Evolutionary conservation across 2,888 invertebrate genomes (phyloP), one percentile per base, ranked within the genome.

Genomic region (Clunio marinus): DNA sequence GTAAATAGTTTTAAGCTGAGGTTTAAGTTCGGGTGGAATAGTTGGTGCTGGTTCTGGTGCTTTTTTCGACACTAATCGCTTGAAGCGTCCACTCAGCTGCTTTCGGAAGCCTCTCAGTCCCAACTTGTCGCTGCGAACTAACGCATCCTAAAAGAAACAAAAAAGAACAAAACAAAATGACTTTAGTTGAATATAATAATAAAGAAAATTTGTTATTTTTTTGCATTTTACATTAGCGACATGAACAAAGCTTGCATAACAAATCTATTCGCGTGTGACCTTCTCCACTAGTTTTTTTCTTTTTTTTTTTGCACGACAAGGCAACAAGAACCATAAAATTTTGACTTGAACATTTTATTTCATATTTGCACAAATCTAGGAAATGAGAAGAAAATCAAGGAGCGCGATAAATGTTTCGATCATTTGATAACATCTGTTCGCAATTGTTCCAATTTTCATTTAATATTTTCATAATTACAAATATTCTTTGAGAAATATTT

Each of bases 1-100:
- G 80, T 91, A 92, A 76, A 92, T 92, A 77, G 90, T 88, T 81
- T 91, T 91, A 73, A 92, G 84, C 82, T 92, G 91, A 73, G 91
- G 90, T 79, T 89, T 89, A 75, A 91, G 83, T 81, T 91, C 91
- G 70, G 91, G 89, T 74, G 91, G 91, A 82, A 92, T 91, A 79
- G 88, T 87, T 81, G 89, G 89, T 72, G 87, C 85, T 77, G 90
- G 88, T 78, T 88, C 86, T 76, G 86, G 86, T 72, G 89, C 87
- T 82, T 91, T 91, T 84, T 87, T 88, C 78, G 89, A 89, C 73
- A 91, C 90, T 74, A 91, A 83, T 76, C 91, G 87, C 79, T 89
- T 88, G 87, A 91, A 91, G 76, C 88, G 88, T 75, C 91, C 91
- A 75, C 91, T 89, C 75, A 91, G 86, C 78, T 91, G 91, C 79